A percentile compares a stretch with the other conserved stretches of the same genome.
These are phyloP conservation scores for Melieria omissa DNA, from an alignment of 2,888 invertebrate genomes.

Conservation along the genomic window DNA sequence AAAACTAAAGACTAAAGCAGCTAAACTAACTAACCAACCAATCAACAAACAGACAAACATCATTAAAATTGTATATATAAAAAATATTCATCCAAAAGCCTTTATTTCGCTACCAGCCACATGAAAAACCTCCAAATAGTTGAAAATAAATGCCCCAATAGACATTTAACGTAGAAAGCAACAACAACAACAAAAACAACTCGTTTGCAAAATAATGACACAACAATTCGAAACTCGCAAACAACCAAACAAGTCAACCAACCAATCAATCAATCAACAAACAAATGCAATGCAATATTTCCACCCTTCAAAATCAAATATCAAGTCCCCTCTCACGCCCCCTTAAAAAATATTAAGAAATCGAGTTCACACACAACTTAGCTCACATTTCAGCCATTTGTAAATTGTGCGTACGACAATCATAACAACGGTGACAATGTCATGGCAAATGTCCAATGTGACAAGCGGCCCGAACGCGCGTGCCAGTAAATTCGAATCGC, in stretches of 20 bases:
- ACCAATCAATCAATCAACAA: too few species aligned
- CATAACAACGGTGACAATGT: background rate
- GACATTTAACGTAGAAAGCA: background rate
- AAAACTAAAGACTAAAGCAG: too few species aligned
- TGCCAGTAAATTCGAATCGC: too few species aligned
- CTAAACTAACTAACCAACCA: constrained; percentile 15
- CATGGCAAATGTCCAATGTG: background rate
- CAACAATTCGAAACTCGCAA: background rate
- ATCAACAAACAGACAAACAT: constrained; percentile 25
- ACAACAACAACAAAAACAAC: constrained; percentile 12
- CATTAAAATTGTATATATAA: constrained; percentile 37
- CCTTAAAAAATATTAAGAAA: constrained; percentile 1
- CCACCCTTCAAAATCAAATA: too few species aligned
- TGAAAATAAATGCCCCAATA: too few species aligned
- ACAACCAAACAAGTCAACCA: background rate
- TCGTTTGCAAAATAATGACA: background rate
- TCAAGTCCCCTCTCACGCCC: too few species aligned
- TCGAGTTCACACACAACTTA: background rate
- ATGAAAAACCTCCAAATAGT: constrained; percentile 21
- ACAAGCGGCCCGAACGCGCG: too few species aligned
- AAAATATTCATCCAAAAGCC: constrained; percentile 49
- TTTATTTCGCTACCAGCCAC: constrained; percentile 53
- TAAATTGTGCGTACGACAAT: background rate
- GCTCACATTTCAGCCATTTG: background rate
- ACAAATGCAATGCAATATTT: too few species aligned